These are phyloP conservation scores for Laticauda laticaudata DNA, from an alignment of 2,113 vertebrate genomes.

Conservation along the genomic window DNA sequence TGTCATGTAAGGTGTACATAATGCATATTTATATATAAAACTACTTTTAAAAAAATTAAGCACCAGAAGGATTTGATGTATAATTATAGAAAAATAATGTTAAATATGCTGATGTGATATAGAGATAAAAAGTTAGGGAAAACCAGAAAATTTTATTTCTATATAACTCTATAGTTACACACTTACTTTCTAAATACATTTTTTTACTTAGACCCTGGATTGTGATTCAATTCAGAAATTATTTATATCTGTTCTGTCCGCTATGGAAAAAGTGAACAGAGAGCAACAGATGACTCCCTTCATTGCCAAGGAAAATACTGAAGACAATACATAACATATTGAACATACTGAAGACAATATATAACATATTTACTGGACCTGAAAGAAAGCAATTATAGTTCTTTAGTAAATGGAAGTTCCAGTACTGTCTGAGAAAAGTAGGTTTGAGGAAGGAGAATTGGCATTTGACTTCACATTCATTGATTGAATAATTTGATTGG, in stretches of 20 bases:
- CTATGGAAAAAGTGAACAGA: not conserved
- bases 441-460: not conserved
- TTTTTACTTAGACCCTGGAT: not conserved
- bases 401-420: not conserved
- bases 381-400: not conserved
- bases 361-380: not conserved
- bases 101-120: not conserved
- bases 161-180: rapidly evolving
- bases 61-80: not conserved
- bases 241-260: not conserved
- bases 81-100: not conserved
- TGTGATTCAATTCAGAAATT: not conserved
- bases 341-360: not conserved
- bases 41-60: not conserved
- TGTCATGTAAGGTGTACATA: not conserved
- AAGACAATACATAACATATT: not conserved
- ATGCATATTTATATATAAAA: not conserved
- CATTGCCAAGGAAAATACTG: not conserved
- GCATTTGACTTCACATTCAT: not conserved
- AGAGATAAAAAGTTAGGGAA: rapidly evolving
- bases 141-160: rapidly evolving
- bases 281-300: not conserved
- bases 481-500: not conserved
- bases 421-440: not conserved
- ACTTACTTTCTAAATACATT: not conserved